A percentile compares a stretch with the other conserved stretches of the same genome.
These are phyloP conservation scores for Trissolcus japonicus DNA, from an alignment of 2,888 invertebrate genomes.

Conservation along the genomic window DNA sequence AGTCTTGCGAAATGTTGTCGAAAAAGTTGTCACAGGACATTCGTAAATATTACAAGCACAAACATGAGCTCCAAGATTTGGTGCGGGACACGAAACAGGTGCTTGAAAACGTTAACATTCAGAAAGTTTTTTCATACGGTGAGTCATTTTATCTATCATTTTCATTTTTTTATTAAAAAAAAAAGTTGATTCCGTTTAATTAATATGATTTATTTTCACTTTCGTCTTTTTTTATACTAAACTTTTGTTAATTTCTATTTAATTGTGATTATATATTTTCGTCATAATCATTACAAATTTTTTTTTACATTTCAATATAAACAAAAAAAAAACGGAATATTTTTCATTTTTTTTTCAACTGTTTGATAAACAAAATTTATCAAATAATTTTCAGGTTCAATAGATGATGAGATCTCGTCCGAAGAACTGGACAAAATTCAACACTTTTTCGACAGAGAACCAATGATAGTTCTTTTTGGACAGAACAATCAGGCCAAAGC, in stretches of 20 bases:
- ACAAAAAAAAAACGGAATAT: no score
- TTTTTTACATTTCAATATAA: no score
- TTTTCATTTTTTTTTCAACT: no score
- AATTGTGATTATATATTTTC: not conserved
- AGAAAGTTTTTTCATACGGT: conserved; percentile 4
- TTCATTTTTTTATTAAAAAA: no score
- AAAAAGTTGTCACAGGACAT: conserved; percentile 2
- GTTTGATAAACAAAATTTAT: no score
- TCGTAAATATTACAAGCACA: not conserved
- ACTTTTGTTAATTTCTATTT: not conserved
- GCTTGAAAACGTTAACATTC: not conserved
- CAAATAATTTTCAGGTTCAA: no score
- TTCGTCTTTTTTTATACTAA: no score
- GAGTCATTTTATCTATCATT: not conserved
- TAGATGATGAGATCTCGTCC: not conserved
- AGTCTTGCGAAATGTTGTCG: no score
- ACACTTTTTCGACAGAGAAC: conserved; percentile 77
- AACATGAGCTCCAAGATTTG: conserved; percentile 1
- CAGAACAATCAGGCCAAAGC: conserved; percentile 84
- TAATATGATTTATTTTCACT: no score
- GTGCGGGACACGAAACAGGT: not conserved
- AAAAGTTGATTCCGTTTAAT: no score
- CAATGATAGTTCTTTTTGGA: conserved; percentile 85
- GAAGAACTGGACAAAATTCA: conserved; percentile 64
- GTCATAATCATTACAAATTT: not conserved